Evolutionary conservation across 2,113 vertebrate genomes (phyloP), one percentile per base, ranked within the genome.

Genomic region (Platichthys flesus): DNA sequence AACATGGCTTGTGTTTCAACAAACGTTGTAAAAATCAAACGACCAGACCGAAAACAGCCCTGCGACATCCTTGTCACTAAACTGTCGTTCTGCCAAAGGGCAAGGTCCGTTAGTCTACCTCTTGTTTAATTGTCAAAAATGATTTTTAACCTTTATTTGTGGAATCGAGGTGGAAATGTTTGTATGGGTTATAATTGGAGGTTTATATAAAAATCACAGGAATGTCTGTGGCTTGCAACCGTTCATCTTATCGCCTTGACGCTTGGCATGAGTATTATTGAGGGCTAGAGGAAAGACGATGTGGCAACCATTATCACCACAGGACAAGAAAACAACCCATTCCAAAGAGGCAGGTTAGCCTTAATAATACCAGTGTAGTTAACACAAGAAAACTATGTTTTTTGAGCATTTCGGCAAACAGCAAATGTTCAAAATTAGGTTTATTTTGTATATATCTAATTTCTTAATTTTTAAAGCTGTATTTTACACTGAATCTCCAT

Each of bases 1-100:
- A 24, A 28, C 59, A 68, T 49, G 45, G 60, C 73, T 72, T 79
- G 42, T 74, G 69, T 83, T 65, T 66, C 73, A 24, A 80, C 76
- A 69, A 75, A 72, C 47, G 47, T 18, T 51, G 47, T 51, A 18
- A 51, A 51, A 51, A 5, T 15, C 15, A 18, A 51, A 51, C 18
- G 14, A 51, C 47, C 47, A 51, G 15, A 18, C 47, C 2, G 47
- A 60, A 54, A 31, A 61, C 63, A 73, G 58, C 51, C 31, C 5
- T 14, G 9, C 24, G 40, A 54, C 52, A 18, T 78, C 40, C n/a
- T 51, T 7, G 10, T 55, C 24, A 2, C 12, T 9, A n/a, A 37
- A 28, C n/a, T 10, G n/a, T 10, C 45, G 45, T 13, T 10, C 12
- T 23, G 10, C 51, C 3, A 16, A 20, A 51, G 31, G 28, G 7